Evolutionary conservation across 2,113 vertebrate species (phyloP).

Genomic region (Pseudonaja textilis): DNA sequence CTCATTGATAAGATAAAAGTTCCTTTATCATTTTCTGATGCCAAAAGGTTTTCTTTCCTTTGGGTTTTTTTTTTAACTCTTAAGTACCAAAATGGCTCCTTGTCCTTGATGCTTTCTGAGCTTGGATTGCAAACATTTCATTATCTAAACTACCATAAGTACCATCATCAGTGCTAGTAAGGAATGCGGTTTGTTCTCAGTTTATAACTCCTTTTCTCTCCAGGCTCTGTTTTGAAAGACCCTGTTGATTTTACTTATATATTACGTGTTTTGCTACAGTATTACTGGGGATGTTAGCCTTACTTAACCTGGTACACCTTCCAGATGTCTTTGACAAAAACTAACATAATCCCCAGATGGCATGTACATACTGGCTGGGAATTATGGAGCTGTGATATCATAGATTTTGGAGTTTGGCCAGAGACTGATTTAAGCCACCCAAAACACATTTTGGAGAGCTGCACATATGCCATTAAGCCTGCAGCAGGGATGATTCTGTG

Average conservation of each 20-base stretch:
- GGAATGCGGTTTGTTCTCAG: neutral
- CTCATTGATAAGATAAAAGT: neutral
- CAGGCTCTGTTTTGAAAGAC: neutral
- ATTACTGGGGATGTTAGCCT: neutral
- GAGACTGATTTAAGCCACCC: neutral
- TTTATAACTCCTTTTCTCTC: neutral
- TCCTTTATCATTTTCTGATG: neutral
- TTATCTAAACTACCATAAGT: neutral
- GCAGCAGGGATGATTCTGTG: neutral
- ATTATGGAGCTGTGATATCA: neutral
- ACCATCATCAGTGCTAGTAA: neutral
- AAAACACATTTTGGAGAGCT: neutral
- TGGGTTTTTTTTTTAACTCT: neutral
- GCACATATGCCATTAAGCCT: neutral
- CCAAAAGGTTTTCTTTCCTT: neutral
- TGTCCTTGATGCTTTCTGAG: neutral
- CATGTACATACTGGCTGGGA: neutral
- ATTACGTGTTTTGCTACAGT: neutral
- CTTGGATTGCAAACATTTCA: neutral
- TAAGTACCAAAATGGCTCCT: neutral
- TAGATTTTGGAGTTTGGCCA: neutral
- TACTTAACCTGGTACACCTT: neutral
- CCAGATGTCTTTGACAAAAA: neutral
- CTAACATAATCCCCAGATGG: neutral
- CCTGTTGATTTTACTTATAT: neutral